Evolutionary conservation across 2,797 vertebrate genomes (phyloP), one percentile per base, ranked within the genome.

Genomic region (Orestias chungarensis): DNA sequence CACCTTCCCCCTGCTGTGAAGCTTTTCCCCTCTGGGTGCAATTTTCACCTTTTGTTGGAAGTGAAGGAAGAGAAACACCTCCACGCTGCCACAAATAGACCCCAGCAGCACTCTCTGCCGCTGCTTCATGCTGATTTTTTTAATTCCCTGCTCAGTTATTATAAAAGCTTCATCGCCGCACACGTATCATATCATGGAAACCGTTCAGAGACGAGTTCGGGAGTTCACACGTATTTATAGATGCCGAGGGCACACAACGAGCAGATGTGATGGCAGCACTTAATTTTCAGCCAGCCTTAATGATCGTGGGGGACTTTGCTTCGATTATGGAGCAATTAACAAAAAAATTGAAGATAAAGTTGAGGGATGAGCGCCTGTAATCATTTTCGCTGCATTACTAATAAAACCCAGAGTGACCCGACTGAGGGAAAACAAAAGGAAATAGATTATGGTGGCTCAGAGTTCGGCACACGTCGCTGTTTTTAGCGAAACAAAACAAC

Each of bases 11-110:
- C 33, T 44, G 27, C 49, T 46, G 18, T 17, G 42, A 74, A 86
- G 78, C 73, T 54, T 77, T 66, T 74, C 50, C 81, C 86, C 79
- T 82, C 71, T 29, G 86, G 86, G 88, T 86, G 85, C 80, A 90
- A 91, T 91, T 90, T 86, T 87, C 90, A 90, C 90, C 88, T 91
- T 86, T 76, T 71, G 76, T 81, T 73, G 76, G 72, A 89, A 78
- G 82, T 79, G 82, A 68, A 43, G 70, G 27, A 68, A 14, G 18
- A 71, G 65, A 82, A 81, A 84, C 88, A 89, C 88, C 83, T 84
- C 66, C 68, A 43, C 2, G 25, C 73, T 46, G 57, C 82, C 72
- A 74, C 82, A 89, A 84, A 87, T 87, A 89, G 85, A 86, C 71
- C 23, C 31, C 74, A 57, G 84, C 81, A 68, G 74, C 78, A 31